Percentiles rank a stretch among this genome's conserved stretches.
Conservation (phyloP, 2,888 invertebrate genomes). For the Sphaerophoria taeniata region DNA sequence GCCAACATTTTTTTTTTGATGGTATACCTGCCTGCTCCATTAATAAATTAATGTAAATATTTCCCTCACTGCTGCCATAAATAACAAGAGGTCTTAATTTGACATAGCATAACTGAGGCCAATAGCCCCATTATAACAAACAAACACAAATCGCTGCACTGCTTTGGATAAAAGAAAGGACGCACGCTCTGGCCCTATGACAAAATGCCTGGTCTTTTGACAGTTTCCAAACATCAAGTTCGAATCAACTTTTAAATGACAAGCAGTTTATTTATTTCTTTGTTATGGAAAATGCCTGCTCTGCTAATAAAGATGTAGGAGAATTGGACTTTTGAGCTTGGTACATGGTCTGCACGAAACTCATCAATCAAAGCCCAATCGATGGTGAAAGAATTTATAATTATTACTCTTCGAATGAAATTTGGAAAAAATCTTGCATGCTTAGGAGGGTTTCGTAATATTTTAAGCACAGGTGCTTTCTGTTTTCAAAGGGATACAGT, state of each 20-base stretch:
- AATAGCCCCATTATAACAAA: slow-evolving; percentile 47
- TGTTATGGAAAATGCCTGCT: not conserved
- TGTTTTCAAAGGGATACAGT: not conserved
- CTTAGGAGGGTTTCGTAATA: slow-evolving; percentile 45
- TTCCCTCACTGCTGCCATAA: slow-evolving; percentile 25
- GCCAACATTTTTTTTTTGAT: slow-evolving; percentile 17
- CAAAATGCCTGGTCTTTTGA: not conserved
- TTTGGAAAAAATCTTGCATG: slow-evolving; percentile 45
- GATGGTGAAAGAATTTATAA: slow-evolving; percentile 57
- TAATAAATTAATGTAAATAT: slow-evolving; percentile 51
- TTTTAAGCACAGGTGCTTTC: slow-evolving; percentile 16
- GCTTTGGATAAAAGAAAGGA: not conserved
- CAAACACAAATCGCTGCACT: not conserved
- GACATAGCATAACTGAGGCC: slow-evolving; percentile 60
- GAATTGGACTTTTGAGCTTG: slow-evolving; percentile 31
- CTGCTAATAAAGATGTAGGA: slow-evolving; percentile 46
- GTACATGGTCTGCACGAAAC: slow-evolving; percentile 8
- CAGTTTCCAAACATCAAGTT: not conserved
- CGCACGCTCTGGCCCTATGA: not conserved
- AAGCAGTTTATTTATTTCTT: not conserved
- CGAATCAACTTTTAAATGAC: slow-evolving; percentile 11
- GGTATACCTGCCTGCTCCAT: slow-evolving; percentile 23
- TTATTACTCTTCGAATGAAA: slow-evolving; percentile 49
- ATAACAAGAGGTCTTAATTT: slow-evolving; percentile 44
- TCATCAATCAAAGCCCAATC: slow-evolving; percentile 62